phyloP scores from a whole-genome alignment of 2,113 vertebrate species.

The Malurus cyaneus region DNA sequence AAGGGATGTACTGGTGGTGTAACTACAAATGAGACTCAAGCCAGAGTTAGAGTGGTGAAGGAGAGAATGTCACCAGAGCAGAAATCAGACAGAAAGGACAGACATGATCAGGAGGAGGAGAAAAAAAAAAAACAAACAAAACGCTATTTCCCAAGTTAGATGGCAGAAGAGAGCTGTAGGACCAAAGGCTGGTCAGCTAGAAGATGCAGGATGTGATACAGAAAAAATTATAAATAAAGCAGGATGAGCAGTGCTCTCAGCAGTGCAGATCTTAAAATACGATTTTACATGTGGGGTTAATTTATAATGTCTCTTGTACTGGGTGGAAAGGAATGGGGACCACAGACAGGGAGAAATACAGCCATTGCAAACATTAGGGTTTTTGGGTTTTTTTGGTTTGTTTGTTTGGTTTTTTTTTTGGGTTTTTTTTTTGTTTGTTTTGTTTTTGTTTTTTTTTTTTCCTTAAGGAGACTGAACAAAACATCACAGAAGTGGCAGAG shows the following conservation, averaged over 20 bases:
- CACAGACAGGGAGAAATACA: background rate
- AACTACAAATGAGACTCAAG: background rate
- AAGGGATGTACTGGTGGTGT: background rate
- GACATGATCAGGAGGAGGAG: background rate
- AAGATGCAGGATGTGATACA: accelerated
- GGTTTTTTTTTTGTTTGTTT: too few species aligned
- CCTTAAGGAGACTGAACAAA: background rate
- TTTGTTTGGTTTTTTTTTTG: too few species aligned
- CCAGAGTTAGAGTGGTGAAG: background rate
- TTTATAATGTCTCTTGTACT: background rate
- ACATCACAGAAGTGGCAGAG: background rate
- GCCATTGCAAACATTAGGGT: too few species aligned
- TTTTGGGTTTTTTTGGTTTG: too few species aligned
- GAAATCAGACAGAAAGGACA: background rate
- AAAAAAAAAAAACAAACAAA: too few species aligned
- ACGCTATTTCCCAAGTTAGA: background rate
- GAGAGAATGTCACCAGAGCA: background rate
- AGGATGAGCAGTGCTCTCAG: background rate
- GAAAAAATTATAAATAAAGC: background rate
- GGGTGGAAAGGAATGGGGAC: background rate
- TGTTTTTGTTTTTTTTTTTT: background rate
- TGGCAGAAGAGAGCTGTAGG: background rate
- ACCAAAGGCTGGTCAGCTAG: background rate
- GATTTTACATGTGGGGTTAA: background rate
- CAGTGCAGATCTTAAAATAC: background rate